Percentiles rank a stretch among this genome's conserved stretches.
phyloP scores from a whole-genome alignment of 2,888 invertebrate genomes.

The Adineta ricciae region DNA sequence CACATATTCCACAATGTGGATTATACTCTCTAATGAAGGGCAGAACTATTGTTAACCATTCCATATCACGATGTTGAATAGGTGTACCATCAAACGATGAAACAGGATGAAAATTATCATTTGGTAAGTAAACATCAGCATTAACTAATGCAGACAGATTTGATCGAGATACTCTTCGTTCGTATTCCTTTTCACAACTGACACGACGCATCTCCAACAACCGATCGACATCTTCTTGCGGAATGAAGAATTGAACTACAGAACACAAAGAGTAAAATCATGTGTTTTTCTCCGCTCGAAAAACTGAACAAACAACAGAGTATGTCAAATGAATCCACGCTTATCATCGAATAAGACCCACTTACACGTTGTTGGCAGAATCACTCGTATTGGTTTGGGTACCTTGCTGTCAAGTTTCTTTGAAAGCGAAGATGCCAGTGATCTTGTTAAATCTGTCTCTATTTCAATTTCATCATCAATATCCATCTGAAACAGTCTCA shows the following conservation, averaged over 20 bases:
- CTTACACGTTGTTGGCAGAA: not conserved
- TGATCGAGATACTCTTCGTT: not conserved
- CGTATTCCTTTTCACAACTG: not conserved
- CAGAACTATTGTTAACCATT: not conserved
- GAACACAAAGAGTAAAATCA: not conserved
- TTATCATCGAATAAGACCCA: not conserved
- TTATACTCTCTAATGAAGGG: not conserved
- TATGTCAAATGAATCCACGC: not conserved
- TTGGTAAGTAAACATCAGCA: not conserved
- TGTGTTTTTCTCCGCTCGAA: too few relatives aligned
- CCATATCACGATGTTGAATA: constrained; percentile 8
- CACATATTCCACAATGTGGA: constrained; percentile 21
- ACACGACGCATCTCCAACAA: not conserved
- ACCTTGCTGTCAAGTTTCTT: not conserved
- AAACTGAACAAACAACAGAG: too few relatives aligned
- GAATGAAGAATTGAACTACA: not conserved
- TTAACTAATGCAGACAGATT: not conserved
- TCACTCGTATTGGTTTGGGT: not conserved
- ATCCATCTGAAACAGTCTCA: not conserved
- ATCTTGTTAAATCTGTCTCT: not conserved
- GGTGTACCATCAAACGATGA: not conserved
- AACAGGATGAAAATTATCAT: not conserved
- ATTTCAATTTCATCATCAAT: not conserved
- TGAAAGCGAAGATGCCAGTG: not conserved
- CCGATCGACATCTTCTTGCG: not conserved